These are phyloP conservation scores for Phacellophora camtschatica DNA, from an alignment of 30 jellyfish, hydroid and myxozoan species.

Conservation along the genomic window DNA sequence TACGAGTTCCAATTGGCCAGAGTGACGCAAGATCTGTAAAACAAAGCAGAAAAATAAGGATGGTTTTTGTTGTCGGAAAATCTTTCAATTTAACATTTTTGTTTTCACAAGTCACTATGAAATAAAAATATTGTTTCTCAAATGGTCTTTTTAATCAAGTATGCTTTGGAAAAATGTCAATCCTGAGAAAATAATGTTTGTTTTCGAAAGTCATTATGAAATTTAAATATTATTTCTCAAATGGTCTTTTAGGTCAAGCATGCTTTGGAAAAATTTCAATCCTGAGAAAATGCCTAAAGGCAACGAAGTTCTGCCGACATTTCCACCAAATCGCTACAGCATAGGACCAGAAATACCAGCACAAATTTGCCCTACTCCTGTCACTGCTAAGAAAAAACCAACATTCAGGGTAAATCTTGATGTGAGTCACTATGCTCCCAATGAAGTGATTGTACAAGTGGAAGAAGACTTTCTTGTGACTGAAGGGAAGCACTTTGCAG, in stretches of 20 bases:
- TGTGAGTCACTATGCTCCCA: constrained; percentile 84
- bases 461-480: constrained; percentile 67
- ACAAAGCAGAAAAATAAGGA: too few species aligned
- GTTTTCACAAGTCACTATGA: too few species aligned
- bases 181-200: constrained; percentile 26
- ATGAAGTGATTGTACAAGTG: constrained; percentile 66
- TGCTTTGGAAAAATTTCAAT: constrained; percentile 63
- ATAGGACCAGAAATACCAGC: constrained; percentile 39
- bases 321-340: constrained; percentile 69
- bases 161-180: constrained; percentile 66
- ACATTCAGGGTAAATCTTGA: constrained; percentile 74
- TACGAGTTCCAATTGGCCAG: too few species aligned
- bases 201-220: too few species aligned
- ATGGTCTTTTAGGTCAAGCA: constrained; percentile 44
- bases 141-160: constrained; percentile 32
- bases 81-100: too few species aligned
- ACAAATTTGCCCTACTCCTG: constrained; percentile 31
- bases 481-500: constrained; percentile 85
- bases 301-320: constrained; percentile 49
- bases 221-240: too few species aligned
- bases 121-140: too few species aligned
- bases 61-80: too few species aligned
- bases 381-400: constrained; percentile 44
- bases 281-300: constrained; percentile 40
- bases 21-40: too few species aligned